These are phyloP conservation scores for Nectonema munidae DNA, from an alignment of 2,888 invertebrate species.

Conservation along the genomic window DNA sequence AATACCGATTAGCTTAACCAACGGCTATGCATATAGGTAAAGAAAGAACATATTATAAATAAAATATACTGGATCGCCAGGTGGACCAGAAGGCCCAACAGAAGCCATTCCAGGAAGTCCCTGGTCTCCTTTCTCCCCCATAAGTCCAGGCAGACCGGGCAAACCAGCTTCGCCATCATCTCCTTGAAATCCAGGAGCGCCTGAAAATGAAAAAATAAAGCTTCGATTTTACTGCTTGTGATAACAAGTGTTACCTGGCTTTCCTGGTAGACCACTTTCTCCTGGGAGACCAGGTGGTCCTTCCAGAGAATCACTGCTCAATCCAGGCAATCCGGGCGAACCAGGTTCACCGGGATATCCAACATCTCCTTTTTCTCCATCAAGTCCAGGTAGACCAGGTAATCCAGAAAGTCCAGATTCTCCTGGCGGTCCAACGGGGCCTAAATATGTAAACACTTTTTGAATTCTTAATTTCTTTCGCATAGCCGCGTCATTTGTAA, in stretches of 20 bases:
- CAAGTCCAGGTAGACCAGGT: slow-evolving; percentile 18
- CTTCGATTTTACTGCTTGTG: no score
- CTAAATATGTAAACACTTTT: slow-evolving; percentile 1
- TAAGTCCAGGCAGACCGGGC: slow-evolving; percentile 21
- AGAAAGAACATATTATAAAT: no score
- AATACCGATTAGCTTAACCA: no score
- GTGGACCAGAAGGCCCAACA: slow-evolving; percentile 28
- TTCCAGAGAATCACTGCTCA: slow-evolving; percentile 23
- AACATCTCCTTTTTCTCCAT: slow-evolving; percentile 17
- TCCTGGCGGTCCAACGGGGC: slow-evolving; percentile 19
- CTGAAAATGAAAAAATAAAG: slow-evolving; percentile 18
- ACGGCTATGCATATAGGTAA: no score
- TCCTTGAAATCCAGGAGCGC: slow-evolving; percentile 23
- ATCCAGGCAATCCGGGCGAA: slow-evolving; percentile 15
- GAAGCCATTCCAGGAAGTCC: slow-evolving; percentile 20
- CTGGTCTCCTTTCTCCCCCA: slow-evolving; percentile 17
- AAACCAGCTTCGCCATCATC: slow-evolving; percentile 20
- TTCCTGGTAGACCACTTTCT: slow-evolving; percentile 18
- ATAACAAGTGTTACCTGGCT: no score
- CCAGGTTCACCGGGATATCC: slow-evolving; percentile 15
- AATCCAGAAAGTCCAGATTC: slow-evolving; percentile 20
- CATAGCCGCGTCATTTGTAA: no score
- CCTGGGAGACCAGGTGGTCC: slow-evolving; percentile 28
- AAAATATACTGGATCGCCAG: slow-evolving; percentile 26
- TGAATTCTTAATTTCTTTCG: no score